Percentiles rank a stretch among this genome's conserved stretches.
These are phyloP conservation scores for Erebia epiphron DNA, from an alignment of 2,888 invertebrate genomes.

Conservation along the genomic window DNA sequence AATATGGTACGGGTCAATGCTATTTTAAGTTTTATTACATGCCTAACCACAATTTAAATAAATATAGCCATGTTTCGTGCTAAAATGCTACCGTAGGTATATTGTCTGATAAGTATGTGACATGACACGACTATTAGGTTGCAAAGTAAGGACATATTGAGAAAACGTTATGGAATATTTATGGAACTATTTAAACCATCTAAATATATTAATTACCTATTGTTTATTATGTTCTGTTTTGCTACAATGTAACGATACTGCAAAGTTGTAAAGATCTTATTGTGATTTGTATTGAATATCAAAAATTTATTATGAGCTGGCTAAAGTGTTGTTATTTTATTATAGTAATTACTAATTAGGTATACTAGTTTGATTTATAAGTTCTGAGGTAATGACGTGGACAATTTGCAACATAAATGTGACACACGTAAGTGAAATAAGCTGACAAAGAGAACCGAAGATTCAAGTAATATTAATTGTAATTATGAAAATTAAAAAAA, in stretches of 20 bases:
- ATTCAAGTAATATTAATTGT: too few relatives aligned
- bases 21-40: conserved; percentile 1
- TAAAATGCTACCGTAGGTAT: neutral
- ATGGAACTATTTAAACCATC: neutral
- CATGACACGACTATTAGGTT: neutral
- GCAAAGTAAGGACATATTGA: neutral
- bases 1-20: neutral
- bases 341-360: too few relatives aligned
- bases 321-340: too few relatives aligned
- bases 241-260: neutral
- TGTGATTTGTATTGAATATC: neutral
- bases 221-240: neutral
- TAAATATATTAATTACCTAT: too few relatives aligned
- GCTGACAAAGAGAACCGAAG: too few relatives aligned
- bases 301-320: neutral
- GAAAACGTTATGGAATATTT: neutral
- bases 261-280: too few relatives aligned
- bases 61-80: neutral
- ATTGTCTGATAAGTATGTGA: neutral
- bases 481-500: too few relatives aligned
- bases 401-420: too few relatives aligned
- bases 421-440: too few relatives aligned
- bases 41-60: neutral
- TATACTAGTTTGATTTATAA: too few relatives aligned
- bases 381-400: too few relatives aligned